Base-by-base conservation (phyloP, 2,113 vertebrate species). In the Arothron firmamentum region DNA sequence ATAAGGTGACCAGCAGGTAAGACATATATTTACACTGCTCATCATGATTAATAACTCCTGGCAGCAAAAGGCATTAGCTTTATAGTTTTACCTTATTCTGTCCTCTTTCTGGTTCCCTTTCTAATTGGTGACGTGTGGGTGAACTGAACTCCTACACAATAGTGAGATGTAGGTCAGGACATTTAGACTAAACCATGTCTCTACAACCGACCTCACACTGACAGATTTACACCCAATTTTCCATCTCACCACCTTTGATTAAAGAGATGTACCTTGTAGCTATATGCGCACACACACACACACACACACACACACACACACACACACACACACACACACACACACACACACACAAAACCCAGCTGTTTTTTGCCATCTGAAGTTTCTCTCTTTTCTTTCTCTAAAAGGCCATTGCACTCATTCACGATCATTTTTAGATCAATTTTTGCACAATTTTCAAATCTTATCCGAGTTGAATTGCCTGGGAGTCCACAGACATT, bases 171-270 rank as follows among this genome's bases (percentile, higher is more conserved):
- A 69, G 78, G 70, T 77, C 70, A 74, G 51, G 47, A n/a, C n/a
- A 56, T 23, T 47, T 34, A 19, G 6, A 28, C 12, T 55, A 10
- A 7, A 9, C 42, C 52, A n/a, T 34, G 31, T 65, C 53, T 64
- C 5, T 54, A 21, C 60, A 68, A 48, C 17, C 58, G 34, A 28
- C 43, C 70, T 65, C 59, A 53, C 52, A 59, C 50, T 49, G 42
- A 66, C 67, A 62, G 64, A 81, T 86, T 82, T 81, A 82, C 73
- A 50, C 50, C 59, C 61, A 69, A 71, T 84, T 80, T 84, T 77
- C 76, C 64, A 72, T 65, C 53, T 75, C 67, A 52, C n/a, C 57
- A 59, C 53, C 52, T 84, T 74, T 71, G 67, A 81, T 63, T 64
- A 70, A 74, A 67, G 41, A 17, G 41, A 51, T 50, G 19, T 18